Evolutionary conservation across 2,888 invertebrate species (phyloP).

Genomic region (Acanthosoma haemorrhoidale): DNA sequence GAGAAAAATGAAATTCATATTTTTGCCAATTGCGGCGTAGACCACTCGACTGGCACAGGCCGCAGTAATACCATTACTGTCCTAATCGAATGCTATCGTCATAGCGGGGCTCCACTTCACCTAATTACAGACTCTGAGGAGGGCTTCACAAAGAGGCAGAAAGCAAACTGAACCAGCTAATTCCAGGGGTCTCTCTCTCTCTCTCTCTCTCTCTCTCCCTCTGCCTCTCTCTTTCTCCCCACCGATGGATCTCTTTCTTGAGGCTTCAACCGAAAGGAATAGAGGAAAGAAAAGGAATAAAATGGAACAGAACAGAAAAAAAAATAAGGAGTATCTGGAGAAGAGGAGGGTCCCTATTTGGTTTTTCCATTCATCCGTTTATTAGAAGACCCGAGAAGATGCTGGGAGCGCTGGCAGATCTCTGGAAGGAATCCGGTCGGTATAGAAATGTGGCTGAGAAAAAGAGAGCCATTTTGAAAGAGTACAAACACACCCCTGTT

Average conservation of each 20-base stretch:
- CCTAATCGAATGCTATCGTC: conserved; percentile 16
- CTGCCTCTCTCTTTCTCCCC: too few species aligned
- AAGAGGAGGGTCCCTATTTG: background rate
- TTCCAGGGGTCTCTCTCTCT: background rate
- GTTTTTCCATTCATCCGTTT: conserved; percentile 14
- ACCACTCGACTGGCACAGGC: background rate
- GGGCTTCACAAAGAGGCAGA: conserved; percentile 13
- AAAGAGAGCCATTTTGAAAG: conserved; percentile 13
- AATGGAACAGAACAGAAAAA: background rate
- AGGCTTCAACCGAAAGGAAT: background rate
- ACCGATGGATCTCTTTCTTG: background rate
- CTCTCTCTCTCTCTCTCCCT: too few species aligned
- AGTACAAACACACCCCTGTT: conserved; percentile 8
- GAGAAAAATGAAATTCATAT: background rate
- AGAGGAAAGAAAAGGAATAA: background rate
- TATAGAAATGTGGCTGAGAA: conserved; percentile 5
- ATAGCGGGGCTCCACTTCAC: conserved; percentile 6
- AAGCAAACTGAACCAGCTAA: conserved; percentile 22
- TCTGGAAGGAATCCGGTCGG: background rate
- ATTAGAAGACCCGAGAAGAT: background rate
- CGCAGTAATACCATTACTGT: conserved; percentile 10
- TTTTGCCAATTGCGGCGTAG: background rate
- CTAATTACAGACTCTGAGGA: background rate
- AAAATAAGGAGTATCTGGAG: background rate
- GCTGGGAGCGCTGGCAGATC: conserved; percentile 2